Conservation (phyloP, 2,888 invertebrate species). For the Colostygia pectinataria region DNA sequence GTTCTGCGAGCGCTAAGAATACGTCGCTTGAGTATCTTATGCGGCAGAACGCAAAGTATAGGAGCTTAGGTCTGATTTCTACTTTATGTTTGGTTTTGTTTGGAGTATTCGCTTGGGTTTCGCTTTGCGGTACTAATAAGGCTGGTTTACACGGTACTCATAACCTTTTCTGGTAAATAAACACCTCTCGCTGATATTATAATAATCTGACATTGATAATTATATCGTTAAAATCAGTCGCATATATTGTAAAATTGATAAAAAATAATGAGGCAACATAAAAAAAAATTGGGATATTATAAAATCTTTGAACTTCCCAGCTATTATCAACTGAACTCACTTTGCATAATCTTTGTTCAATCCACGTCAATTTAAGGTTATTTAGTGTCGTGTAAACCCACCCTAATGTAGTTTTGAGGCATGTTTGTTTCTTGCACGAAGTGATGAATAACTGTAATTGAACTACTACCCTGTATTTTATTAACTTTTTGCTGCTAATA, state of each 20-base stretch:
- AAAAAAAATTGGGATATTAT: too few relatives aligned
- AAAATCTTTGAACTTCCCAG: too few relatives aligned
- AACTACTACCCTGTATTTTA: conserved; percentile 13
- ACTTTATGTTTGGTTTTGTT: conserved; percentile 53
- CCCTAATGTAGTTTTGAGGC: conserved; percentile 34
- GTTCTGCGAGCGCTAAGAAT: conserved; percentile 77
- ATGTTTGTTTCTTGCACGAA: conserved; percentile 44
- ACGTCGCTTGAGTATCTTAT: conserved; percentile 77
- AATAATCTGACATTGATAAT: too few relatives aligned
- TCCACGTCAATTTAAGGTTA: too few relatives aligned
- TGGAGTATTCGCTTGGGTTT: conserved; percentile 49
- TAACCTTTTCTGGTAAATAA: neutral
- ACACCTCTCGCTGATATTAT: too few relatives aligned
- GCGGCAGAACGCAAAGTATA: conserved; percentile 79
- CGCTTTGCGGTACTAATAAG: conserved; percentile 52
- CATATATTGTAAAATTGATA: too few relatives aligned
- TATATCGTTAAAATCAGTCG: too few relatives aligned
- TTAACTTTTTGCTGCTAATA: conserved; percentile 4
- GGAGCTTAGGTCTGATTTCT: conserved; percentile 79
- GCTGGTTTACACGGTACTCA: conserved; percentile 7
- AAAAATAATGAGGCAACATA: too few relatives aligned
- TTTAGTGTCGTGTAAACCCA: conserved; percentile 10
- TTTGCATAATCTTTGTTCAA: too few relatives aligned
- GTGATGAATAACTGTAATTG: conserved; percentile 14
- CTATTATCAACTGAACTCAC: too few relatives aligned